Evolutionary conservation across 2,888 invertebrate species (phyloP).

Genomic region (Watsonalla cultraria): DNA sequence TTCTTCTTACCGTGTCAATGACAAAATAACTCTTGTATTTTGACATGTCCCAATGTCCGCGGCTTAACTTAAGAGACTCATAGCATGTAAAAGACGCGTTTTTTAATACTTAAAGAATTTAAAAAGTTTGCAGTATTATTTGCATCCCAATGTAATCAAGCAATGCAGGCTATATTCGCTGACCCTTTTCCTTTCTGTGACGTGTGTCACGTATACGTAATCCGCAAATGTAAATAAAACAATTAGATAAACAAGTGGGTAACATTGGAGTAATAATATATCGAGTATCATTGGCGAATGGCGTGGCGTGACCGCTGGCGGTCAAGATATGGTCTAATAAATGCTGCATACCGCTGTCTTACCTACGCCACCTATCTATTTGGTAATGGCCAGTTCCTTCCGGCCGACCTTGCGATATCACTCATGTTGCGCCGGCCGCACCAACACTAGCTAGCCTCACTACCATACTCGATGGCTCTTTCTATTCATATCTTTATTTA

Average conservation of each 20-base stretch:
- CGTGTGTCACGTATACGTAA: not conserved
- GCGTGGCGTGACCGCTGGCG: constrained; percentile 27
- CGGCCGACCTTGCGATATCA: constrained; percentile 61
- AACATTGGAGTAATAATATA: constrained; percentile 23
- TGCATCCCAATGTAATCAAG: too few relatives aligned
- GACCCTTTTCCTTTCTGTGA: too few relatives aligned
- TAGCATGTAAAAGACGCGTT: too few relatives aligned
- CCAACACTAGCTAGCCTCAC: not conserved
- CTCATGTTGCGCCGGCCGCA: constrained; percentile 27
- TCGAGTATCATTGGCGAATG: constrained; percentile 38
- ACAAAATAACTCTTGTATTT: too few relatives aligned
- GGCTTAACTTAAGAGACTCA: too few relatives aligned
- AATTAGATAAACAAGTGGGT: not conserved
- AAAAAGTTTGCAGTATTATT: too few relatives aligned
- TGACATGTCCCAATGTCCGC: too few relatives aligned
- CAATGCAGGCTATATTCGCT: too few relatives aligned
- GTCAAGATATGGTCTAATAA: constrained; percentile 59
- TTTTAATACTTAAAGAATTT: too few relatives aligned
- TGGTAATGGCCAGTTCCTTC: constrained; percentile 65
- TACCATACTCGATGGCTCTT: too few relatives aligned
- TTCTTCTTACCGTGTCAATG: too few relatives aligned
- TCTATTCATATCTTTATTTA: not conserved
- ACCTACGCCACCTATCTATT: constrained; percentile 50
- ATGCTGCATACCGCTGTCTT: constrained; percentile 43
- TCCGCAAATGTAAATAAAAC: not conserved